phyloP scores from a whole-genome alignment of 2,113 vertebrate species.

The Halcyon malimbica region DNA sequence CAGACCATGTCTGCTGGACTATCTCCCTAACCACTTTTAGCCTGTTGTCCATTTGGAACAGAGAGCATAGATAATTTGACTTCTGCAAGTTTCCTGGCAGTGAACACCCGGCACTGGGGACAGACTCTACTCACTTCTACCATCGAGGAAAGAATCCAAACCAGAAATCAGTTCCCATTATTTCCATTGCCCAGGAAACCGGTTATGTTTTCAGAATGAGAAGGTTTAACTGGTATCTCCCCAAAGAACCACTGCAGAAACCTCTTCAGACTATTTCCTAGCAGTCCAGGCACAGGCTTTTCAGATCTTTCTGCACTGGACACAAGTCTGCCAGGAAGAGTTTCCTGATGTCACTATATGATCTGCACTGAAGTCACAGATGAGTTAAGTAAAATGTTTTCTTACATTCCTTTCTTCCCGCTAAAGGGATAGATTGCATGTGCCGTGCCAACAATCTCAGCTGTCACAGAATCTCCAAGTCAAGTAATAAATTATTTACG shows the following conservation, averaged over 20 bases:
- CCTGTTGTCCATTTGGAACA: neutral
- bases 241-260: neutral
- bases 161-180: neutral
- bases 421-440: neutral
- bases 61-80: neutral
- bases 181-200: neutral
- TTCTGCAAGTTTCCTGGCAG: neutral
- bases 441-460: neutral
- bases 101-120: neutral
- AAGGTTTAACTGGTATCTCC: neutral
- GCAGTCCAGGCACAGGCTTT: neutral
- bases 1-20: neutral
- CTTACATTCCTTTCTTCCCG: neutral
- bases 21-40: neutral
- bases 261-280: neutral
- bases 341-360: neutral
- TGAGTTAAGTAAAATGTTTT: neutral
- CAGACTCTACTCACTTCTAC: neutral
- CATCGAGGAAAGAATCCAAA: neutral
- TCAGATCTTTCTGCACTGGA: neutral
- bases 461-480: neutral
- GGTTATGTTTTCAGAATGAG: neutral
- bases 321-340: neutral
- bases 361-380: neutral
- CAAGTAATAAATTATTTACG: neutral